phyloP scores from a whole-genome alignment of 2,797 vertebrate species.

The Pagetopsis macropterus region DNA sequence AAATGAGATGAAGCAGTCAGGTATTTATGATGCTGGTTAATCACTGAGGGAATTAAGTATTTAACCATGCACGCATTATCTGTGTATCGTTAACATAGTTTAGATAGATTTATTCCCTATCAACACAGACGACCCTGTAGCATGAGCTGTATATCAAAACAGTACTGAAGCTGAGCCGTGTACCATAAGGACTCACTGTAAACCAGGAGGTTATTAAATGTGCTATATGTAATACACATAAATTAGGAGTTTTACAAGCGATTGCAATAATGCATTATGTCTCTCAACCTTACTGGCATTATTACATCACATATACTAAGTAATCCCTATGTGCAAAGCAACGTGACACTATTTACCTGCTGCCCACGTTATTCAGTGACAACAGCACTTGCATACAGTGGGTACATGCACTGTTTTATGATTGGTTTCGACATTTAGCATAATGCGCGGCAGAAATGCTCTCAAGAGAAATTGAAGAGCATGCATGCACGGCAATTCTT shows the following conservation, averaged over 20 bases:
- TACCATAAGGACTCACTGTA: constrained; percentile 17
- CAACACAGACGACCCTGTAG: constrained; percentile 36
- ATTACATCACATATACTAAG: constrained; percentile 6
- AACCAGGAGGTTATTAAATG: not conserved
- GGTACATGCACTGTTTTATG: constrained; percentile 13
- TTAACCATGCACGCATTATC: constrained; percentile 61
- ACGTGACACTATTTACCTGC: constrained; percentile 10
- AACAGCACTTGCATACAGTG: constrained; percentile 4
- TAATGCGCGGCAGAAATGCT: constrained; percentile 7
- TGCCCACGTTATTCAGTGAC: constrained; percentile 2
- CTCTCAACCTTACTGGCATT: constrained; percentile 2
- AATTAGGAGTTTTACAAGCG: not conserved
- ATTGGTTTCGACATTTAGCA: constrained; percentile 27
- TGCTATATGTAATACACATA: constrained; percentile 2
- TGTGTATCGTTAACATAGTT: constrained; percentile 65
- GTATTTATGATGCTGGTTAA: constrained; percentile 72
- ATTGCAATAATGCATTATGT: not conserved
- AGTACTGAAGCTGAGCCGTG: constrained; percentile 14
- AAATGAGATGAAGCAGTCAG: constrained; percentile 76
- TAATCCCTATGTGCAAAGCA: constrained; percentile 2
- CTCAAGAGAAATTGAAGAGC: constrained; percentile 18
- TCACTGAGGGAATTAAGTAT: constrained; percentile 74
- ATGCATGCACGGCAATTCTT: not conserved
- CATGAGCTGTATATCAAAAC: constrained; percentile 37
- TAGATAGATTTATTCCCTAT: constrained; percentile 52